Base-by-base conservation (phyloP, 2,888 invertebrate genomes). In the Agonopterix alstromeriana region DNA sequence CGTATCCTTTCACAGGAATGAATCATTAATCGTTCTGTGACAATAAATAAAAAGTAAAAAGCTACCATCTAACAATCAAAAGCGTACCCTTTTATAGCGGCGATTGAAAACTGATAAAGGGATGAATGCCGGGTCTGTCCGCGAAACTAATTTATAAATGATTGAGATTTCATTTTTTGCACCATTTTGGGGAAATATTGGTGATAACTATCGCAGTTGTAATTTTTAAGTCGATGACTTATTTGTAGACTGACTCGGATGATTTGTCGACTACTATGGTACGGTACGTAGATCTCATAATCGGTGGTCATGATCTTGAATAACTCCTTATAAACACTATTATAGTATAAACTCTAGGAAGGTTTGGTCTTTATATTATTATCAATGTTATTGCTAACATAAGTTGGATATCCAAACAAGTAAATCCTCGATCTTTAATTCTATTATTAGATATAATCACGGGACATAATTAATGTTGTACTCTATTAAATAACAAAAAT, bases 71-170 rank as follows among this genome's bases (percentile, higher is more conserved):
- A 73, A 82, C 82, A 82, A 82, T 81, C 78, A 72, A 69, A 27
- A 73, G 60, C 71, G 73, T 80, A 85, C 84, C 85, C 85, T 83
- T 84, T 85, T 86, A 83, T 83, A 79, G 75, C 74, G 73, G 76
- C 73, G 82, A 86, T 87, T 85, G 82, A 79, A 69, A 66, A 72
- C 70, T 75, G 82, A 86, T 87, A 86, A 87, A 86, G 81, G 85
- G 82, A 84, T 85, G 85, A 85, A 81, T 74, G 68, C 69, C 65
- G 69, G 69, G 70, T 74, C 82, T 87, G 86, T 86, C 86, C 85
- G 79, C 85, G 80, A 66, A 79, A 76, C 88, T 84, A 88, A 88
- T 88, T 86, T 81, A 84, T 86, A 86, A 88, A 84, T 87, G 73
- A 88, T 88, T 84, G 85, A 88, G 86, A 80, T 82, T 85, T 84